Evolutionary conservation across 2,797 vertebrate genomes (phyloP).

Genomic region (Rhabdophis nuchalis): DNA sequence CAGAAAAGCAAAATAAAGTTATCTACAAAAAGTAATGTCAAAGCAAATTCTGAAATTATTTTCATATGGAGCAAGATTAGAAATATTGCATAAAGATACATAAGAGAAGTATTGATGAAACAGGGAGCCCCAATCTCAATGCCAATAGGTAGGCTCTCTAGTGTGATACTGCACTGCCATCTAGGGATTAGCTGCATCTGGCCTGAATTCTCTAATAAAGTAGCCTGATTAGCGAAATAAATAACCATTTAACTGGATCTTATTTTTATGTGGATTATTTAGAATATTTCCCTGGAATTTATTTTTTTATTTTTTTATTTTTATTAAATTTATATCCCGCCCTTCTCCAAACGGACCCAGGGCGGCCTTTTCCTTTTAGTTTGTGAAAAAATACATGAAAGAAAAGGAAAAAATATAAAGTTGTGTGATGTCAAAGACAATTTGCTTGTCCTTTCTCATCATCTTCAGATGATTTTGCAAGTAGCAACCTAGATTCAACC

Average conservation of each 20-base stretch:
- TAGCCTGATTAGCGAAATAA: not conserved
- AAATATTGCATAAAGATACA: not conserved
- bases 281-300: not conserved
- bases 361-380: not conserved
- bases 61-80: not conserved
- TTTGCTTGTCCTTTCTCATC: too few species aligned
- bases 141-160: not conserved
- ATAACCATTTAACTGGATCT: not conserved
- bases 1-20: conserved; percentile 10
- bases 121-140: not conserved
- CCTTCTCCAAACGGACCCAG: too few species aligned
- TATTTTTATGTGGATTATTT: not conserved
- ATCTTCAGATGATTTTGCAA: not conserved
- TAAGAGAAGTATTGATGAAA: not conserved
- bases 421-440: not conserved
- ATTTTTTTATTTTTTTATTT: too few species aligned
- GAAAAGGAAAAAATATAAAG: not conserved
- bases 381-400: not conserved
- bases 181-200: conserved; percentile 13
- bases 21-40: conserved; percentile 20
- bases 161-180: not conserved
- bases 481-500: not conserved
- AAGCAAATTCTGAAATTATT: not conserved
- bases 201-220: not conserved
- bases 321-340: too few species aligned